Evolutionary conservation across 2,797 vertebrate species (phyloP).

Genomic region (Taeniopygia guttata): DNA sequence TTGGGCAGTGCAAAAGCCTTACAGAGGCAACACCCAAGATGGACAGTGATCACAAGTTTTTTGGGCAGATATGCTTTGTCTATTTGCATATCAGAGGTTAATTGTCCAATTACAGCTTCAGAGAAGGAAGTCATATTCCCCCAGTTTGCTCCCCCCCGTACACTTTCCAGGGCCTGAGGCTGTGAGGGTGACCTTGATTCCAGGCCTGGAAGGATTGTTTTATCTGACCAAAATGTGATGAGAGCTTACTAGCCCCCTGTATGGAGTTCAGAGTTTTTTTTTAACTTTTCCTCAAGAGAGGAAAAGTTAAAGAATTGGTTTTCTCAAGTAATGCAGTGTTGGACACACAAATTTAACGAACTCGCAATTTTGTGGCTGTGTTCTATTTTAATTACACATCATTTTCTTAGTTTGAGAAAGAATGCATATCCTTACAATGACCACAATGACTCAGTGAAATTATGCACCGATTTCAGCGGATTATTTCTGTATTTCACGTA

Average conservation of each 20-base stretch:
- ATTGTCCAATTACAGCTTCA: background rate
- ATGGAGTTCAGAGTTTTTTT: background rate
- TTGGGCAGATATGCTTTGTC: background rate
- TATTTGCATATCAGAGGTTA: background rate
- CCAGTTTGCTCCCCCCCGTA: background rate
- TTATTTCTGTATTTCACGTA: background rate
- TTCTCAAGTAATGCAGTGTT: background rate
- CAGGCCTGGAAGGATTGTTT: background rate
- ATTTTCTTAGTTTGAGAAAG: background rate
- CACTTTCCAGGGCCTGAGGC: background rate
- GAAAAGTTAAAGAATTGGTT: background rate
- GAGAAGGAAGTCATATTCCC: background rate
- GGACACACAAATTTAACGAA: background rate
- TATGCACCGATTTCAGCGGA: background rate
- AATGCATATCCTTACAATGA: background rate
- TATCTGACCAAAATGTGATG: background rate
- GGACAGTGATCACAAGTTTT: background rate
- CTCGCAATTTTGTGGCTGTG: background rate
- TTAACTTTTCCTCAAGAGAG: no score
- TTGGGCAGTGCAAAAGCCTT: no score
- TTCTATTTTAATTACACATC: background rate
- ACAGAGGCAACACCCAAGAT: background rate
- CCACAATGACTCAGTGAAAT: background rate
- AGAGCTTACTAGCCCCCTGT: background rate
- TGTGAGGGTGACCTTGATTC: background rate